Percentiles rank a stretch among this genome's conserved stretches.
phyloP scores from a whole-genome alignment of 2,888 invertebrate genomes.

The Tromatobia lineatoria region DNA sequence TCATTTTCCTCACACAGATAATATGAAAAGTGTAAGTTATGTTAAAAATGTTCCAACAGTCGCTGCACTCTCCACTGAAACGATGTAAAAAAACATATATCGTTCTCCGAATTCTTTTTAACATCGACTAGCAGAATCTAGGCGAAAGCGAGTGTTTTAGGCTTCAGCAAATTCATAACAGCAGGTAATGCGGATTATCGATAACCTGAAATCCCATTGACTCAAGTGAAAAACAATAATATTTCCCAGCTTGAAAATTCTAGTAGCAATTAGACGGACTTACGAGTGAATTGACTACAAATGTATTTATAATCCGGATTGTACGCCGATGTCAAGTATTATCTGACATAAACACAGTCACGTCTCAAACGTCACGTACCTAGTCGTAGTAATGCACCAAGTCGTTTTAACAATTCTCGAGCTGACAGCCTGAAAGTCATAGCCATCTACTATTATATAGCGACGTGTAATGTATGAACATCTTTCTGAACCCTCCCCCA shows the following conservation, averaged over 20 bases:
- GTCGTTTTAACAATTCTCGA: conserved; percentile 23
- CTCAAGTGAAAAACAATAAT: neutral
- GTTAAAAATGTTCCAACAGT: no score
- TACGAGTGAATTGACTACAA: conserved; percentile 1
- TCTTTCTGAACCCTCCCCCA: neutral
- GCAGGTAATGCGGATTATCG: no score
- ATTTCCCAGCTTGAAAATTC: neutral
- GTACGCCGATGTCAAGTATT: neutral
- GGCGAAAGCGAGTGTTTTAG: no score
- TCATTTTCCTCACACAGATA: no score
- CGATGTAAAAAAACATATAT: no score
- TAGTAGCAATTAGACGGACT: conserved; percentile 2
- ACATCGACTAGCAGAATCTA: no score
- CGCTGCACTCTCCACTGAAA: no score
- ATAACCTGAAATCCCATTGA: no score
- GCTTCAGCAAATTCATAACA: no score
- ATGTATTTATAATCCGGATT: neutral
- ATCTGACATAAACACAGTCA: conserved; percentile 9
- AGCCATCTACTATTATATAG: conserved; percentile 42
- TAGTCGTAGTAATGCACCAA: conserved; percentile 3
- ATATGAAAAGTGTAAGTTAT: no score
- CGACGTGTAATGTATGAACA: conserved; percentile 25
- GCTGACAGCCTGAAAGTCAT: conserved; percentile 31
- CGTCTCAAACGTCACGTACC: conserved; percentile 1
- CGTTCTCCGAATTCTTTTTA: no score